phyloP scores from a whole-genome alignment of 2,113 vertebrate species.

The Paramormyrops kingsleyae region DNA sequence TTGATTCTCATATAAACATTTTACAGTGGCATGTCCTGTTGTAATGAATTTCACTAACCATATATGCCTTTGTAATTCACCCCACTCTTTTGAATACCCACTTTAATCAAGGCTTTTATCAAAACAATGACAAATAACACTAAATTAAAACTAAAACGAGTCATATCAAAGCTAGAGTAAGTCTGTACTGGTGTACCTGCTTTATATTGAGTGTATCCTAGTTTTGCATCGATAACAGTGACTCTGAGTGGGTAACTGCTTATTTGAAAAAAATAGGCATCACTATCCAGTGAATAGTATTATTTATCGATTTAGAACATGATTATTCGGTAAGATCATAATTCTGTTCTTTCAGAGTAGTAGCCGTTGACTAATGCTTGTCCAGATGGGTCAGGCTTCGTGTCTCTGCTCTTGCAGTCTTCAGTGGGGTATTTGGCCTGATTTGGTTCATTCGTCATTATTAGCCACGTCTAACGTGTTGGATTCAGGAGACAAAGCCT shows the following conservation, averaged over 20 bases:
- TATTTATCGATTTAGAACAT: neutral
- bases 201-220: neutral
- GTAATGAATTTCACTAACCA: neutral
- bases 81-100: neutral
- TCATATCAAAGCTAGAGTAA: neutral
- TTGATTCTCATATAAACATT: neutral
- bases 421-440: neutral
- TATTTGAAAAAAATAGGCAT: neutral
- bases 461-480: neutral
- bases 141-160: neutral
- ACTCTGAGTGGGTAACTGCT: neutral
- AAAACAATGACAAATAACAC: neutral
- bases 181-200: neutral
- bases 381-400: neutral
- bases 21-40: neutral
- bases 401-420: neutral
- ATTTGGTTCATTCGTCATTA: neutral
- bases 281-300: neutral
- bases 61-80: neutral
- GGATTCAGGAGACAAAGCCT: neutral
- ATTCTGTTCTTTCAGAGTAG: neutral
- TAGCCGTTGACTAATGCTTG: neutral
- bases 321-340: neutral
- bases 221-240: neutral
- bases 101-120: neutral